A percentile compares a stretch with the other conserved stretches of the same genome.
These are phyloP conservation scores for Heliornis fulica DNA, from an alignment of 2,113 vertebrate genomes.

Conservation along the genomic window DNA sequence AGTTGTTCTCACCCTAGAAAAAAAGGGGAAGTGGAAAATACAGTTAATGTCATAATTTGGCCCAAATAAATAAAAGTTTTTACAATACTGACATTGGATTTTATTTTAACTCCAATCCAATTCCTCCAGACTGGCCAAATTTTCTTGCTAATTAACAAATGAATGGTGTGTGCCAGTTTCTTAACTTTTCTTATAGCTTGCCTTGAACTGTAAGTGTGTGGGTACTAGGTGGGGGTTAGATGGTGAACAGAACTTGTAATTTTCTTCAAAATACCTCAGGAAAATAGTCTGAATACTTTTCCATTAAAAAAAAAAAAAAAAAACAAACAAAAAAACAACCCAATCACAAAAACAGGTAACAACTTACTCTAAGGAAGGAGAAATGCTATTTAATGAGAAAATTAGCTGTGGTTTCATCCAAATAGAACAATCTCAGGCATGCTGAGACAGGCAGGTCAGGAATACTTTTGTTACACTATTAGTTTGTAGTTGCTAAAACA, in stretches of 20 bases:
- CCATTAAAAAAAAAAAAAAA: background rate
- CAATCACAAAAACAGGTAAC: background rate
- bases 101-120: background rate
- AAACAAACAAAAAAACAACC: background rate
- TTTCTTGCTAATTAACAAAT: background rate
- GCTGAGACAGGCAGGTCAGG: background rate
- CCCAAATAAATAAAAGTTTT: background rate
- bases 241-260: background rate
- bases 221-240: background rate
- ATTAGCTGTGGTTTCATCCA: constrained; percentile 14
- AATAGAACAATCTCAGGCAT: background rate
- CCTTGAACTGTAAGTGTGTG: background rate
- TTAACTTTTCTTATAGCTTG: background rate
- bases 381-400: background rate
- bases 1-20: background rate
- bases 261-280: background rate
- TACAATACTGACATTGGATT: background rate
- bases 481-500: constrained; percentile 15
- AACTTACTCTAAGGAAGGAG: background rate
- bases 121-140: background rate
- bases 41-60: background rate
- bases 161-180: background rate
- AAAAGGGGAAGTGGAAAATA: constrained; percentile 24
- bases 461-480: background rate
- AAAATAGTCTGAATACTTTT: background rate